phyloP scores from a whole-genome alignment of 1,140 invertebrate genomes.

The Drosophila kohkoa region DNA sequence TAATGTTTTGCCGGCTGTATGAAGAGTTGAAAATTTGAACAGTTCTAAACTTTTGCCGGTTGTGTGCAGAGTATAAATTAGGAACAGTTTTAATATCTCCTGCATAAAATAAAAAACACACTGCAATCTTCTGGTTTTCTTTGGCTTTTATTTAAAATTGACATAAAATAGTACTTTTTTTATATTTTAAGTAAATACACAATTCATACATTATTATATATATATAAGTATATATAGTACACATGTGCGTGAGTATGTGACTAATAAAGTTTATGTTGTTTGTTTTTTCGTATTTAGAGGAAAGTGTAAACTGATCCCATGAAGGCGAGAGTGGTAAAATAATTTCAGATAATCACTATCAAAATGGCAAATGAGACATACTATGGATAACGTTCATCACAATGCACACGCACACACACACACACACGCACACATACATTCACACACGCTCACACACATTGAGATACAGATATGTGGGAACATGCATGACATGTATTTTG shows the following conservation, averaged over 20 bases:
- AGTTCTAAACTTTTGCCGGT: no score
- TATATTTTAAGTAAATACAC: conserved; percentile 17
- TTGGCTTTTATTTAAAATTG: conserved; percentile 41
- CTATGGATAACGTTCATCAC: conserved; percentile 6
- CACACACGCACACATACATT: not conserved
- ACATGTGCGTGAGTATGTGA: conserved; percentile 32
- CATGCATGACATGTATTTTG: conserved; percentile 21
- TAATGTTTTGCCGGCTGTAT: no score
- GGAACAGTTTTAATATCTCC: not conserved
- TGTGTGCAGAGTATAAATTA: no score
- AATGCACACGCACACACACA: not conserved
- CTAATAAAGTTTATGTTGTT: conserved; percentile 8
- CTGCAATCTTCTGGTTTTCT: conserved; percentile 8
- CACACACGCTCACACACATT: not conserved
- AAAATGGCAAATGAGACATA: conserved; percentile 5
- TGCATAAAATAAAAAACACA: no score
- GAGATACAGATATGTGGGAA: no score
- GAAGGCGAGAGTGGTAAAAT: not conserved
- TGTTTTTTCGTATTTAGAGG: not conserved
- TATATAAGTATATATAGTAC: not conserved
- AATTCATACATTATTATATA: conserved; percentile 11
- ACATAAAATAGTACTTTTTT: conserved; percentile 26
- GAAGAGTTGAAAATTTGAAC: no score
- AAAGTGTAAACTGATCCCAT: conserved; percentile 5
- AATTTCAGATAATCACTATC: conserved; percentile 7